Evolutionary conservation across 1,140 invertebrate genomes (phyloP).

Genomic region (Chrysopa pallens): DNA sequence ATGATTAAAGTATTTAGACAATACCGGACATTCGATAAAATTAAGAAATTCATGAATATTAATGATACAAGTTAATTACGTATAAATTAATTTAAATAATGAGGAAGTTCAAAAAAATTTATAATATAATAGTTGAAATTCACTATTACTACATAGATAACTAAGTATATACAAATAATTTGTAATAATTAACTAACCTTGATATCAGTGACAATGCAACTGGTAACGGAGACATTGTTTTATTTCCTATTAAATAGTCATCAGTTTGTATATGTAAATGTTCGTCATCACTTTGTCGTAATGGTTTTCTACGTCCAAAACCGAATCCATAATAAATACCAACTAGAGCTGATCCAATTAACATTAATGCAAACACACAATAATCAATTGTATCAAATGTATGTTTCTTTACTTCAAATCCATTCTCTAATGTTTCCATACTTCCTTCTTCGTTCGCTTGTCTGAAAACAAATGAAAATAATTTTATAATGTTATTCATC

Average conservation of each 20-base stretch:
- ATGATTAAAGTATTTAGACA: too few relatives aligned
- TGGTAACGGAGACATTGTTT: conserved; percentile 52
- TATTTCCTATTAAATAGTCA: conserved; percentile 57
- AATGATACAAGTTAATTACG: not conserved
- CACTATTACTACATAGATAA: not conserved
- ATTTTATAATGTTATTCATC: too few relatives aligned
- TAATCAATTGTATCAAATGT: conserved; percentile 32
- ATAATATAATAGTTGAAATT: too few relatives aligned
- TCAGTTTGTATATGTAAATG: conserved; percentile 22
- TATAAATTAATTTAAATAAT: not conserved
- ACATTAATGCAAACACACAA: conserved; percentile 38
- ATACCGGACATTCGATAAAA: too few relatives aligned
- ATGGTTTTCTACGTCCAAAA: conserved; percentile 15
- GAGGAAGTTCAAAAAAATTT: not conserved
- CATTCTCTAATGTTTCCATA: too few relatives aligned
- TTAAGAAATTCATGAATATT: not conserved
- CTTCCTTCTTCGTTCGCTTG: too few relatives aligned
- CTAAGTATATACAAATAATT: not conserved
- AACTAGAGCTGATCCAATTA: conserved; percentile 41
- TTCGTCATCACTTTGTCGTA: conserved; percentile 25
- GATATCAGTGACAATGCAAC: conserved; percentile 68
- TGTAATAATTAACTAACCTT: conserved; percentile 31
- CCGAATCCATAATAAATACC: conserved; percentile 52
- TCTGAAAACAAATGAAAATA: too few relatives aligned
- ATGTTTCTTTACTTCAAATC: too few relatives aligned